Evolutionary conservation across 2,113 vertebrate species (phyloP).

Genomic region (Catharus minimus): DNA sequence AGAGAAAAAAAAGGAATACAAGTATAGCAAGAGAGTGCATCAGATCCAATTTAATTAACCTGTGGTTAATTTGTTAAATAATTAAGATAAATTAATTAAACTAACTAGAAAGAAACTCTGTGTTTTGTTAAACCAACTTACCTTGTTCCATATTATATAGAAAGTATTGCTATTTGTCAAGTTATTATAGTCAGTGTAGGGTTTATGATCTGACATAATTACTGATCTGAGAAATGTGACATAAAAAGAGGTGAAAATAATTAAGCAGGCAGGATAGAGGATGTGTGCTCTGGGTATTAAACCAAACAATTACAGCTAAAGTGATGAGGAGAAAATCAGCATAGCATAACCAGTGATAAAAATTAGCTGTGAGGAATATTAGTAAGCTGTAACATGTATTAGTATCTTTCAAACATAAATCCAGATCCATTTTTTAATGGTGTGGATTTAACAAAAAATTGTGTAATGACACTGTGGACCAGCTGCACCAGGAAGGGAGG

Average conservation of each 20-base stretch:
- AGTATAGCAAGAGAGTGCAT: neutral
- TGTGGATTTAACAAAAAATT: neutral
- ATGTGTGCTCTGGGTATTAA: neutral
- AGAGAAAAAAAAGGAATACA: neutral
- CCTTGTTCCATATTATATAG: neutral
- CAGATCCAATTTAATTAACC: slow-evolving; percentile 4
- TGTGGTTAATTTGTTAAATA: slow-evolving; percentile 18
- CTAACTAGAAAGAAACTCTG: neutral
- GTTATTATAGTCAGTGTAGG: neutral
- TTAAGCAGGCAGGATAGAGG: neutral
- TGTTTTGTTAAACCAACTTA: neutral
- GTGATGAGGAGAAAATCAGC: neutral
- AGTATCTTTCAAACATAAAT: neutral
- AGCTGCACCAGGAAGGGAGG: neutral
- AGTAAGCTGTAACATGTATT: neutral
- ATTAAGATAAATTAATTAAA: slow-evolving; percentile 32
- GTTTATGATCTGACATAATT: slow-evolving; percentile 1
- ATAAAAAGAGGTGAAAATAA: slow-evolving; percentile 6
- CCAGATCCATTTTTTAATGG: neutral
- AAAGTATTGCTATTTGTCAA: neutral
- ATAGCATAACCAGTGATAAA: neutral
- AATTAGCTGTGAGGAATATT: neutral
- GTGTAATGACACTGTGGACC: neutral
- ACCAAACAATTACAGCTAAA: neutral
- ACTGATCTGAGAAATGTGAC: neutral